phyloP scores from a whole-genome alignment of 2,797 vertebrate species.

The Artibeus jamaicensis region DNA sequence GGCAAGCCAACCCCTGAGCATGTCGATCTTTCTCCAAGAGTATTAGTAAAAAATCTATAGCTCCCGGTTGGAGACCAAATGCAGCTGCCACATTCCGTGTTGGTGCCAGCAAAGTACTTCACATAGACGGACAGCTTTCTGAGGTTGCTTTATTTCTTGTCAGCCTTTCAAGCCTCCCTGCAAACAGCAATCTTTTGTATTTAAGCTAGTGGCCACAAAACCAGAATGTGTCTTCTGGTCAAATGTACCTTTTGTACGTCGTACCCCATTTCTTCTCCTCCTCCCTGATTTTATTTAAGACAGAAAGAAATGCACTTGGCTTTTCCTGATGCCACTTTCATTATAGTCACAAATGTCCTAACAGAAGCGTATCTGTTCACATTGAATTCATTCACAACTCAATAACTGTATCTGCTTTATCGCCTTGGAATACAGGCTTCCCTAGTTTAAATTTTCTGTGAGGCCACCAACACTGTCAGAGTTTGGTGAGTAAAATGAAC shows the following conservation, averaged over 20 bases:
- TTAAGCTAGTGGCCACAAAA: conserved; percentile 60
- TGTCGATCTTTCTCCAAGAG: conserved; percentile 51
- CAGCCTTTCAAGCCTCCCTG: conserved; percentile 61
- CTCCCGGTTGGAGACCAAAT: conserved; percentile 61
- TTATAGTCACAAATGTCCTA: conserved; percentile 38
- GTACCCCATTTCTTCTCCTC: conserved; percentile 35
- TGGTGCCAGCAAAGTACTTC: conserved; percentile 58
- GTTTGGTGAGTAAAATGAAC: conserved; percentile 49
- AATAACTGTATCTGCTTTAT: conserved; percentile 35
- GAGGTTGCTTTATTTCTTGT: conserved; percentile 63
- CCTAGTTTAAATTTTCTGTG: conserved; percentile 38
- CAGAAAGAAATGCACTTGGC: conserved; percentile 50
- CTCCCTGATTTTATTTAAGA: conserved; percentile 30
- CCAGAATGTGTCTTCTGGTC: conserved; percentile 64
- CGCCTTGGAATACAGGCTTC: conserved; percentile 20
- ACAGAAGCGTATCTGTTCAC: conserved; percentile 58
- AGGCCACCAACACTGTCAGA: conserved; percentile 31
- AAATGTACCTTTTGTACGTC: conserved; percentile 64
- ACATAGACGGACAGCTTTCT: conserved; percentile 61
- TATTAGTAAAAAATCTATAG: conserved; percentile 71
- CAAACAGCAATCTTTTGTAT: conserved; percentile 70
- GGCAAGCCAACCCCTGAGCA: conserved; percentile 21
- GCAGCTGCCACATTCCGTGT: conserved; percentile 47
- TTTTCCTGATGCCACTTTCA: conserved; percentile 48
- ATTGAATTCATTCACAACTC: conserved; percentile 34